Conservation (phyloP, 2,113 vertebrate species). For the Pogona vitticeps region DNA sequence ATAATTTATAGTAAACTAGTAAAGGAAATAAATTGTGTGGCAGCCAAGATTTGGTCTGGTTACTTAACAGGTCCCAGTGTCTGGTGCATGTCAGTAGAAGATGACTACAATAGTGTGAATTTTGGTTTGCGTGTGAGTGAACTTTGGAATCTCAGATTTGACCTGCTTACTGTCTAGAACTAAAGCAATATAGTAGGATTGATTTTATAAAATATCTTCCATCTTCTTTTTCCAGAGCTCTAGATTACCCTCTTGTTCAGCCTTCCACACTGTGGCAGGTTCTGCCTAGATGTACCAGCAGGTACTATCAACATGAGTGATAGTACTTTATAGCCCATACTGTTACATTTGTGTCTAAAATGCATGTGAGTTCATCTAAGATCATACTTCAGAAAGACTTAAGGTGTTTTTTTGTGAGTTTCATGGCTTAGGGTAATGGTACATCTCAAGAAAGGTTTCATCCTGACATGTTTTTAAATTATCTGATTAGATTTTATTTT, state of each 20-base stretch:
- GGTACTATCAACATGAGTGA: background rate
- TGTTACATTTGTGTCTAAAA: background rate
- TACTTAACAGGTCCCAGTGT: background rate
- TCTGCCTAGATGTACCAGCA: background rate
- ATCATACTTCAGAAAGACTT: background rate
- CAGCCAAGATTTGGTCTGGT: background rate
- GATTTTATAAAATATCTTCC: background rate
- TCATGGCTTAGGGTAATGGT: conserved; percentile 12
- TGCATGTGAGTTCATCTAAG: background rate
- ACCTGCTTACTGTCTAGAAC: background rate
- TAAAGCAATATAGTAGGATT: background rate
- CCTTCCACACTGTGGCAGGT: background rate
- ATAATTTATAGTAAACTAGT: background rate
- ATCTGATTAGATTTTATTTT: background rate
- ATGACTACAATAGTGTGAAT: background rate
- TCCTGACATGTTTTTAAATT: conserved; percentile 17
- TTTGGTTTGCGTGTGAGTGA: background rate
- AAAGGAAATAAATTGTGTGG: background rate
- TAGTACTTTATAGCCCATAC: background rate
- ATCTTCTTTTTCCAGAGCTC: background rate
- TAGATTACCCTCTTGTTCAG: background rate
- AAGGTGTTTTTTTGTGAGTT: background rate
- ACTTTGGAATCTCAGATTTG: background rate
- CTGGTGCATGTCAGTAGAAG: background rate
- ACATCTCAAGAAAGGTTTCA: conserved; percentile 7